A percentile compares a stretch with the other conserved stretches of the same genome.
phyloP scores from a whole-genome alignment of 2,888 invertebrate genomes.

The Arrhopalites spinosus region DNA sequence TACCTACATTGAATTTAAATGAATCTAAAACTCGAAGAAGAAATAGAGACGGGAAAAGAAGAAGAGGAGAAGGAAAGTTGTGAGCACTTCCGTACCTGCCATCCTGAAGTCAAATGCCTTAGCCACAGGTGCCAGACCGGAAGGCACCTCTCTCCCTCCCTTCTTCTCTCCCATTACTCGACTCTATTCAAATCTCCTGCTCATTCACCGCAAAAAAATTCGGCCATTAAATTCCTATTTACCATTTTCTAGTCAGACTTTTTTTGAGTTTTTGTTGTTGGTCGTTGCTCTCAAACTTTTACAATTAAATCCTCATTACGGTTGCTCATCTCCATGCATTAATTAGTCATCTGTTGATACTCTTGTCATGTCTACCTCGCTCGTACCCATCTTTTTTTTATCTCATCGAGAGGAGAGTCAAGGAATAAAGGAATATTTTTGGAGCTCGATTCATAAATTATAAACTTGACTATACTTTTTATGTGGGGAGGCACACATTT shows the following conservation, averaged over 20 bases:
- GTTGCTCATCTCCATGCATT: background rate
- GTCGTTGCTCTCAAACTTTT: background rate
- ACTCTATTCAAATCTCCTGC: background rate
- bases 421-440: background rate
- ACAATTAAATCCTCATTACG: background rate
- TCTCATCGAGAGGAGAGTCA: background rate
- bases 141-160: constrained; percentile 7
- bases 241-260: background rate
- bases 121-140: constrained; percentile 10
- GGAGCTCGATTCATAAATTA: background rate
- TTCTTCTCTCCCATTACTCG: background rate
- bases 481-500: no score
- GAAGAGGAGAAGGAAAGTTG: background rate
- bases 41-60: background rate
- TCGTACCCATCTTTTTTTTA: background rate
- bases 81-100: background rate
- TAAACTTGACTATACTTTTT: background rate
- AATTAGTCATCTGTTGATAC: no score
- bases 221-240: background rate
- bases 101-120: background rate
- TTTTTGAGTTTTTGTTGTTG: background rate
- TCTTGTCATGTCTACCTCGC: no score
- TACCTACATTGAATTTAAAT: constrained; percentile 14
- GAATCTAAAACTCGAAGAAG: background rate
- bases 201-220: background rate